Evolutionary conservation across 2,888 invertebrate species (phyloP), one percentile per base, ranked within the genome.

Genomic region (Petrophora chlorosata): DNA sequence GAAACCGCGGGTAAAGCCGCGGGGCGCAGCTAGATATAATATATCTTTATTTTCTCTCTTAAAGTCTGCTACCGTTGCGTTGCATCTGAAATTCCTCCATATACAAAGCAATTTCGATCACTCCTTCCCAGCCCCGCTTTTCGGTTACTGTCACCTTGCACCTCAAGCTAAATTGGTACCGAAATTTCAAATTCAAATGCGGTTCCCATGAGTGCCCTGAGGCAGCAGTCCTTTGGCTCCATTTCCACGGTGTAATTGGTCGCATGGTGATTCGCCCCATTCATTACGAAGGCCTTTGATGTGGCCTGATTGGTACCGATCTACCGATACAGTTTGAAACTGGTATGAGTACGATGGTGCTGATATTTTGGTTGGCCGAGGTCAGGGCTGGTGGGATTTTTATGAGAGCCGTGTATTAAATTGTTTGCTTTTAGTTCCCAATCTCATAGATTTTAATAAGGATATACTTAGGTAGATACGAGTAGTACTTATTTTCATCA

Each of bases 151-250:
- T 90, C 89, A 84, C 85, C 72, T 77, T 70, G 80, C 85, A 85
- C 85, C 85, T 82, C 80, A 54, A 84, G 81, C 79, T 82, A 88
- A 87, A 89, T 89, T 88, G 88, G 82, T 83, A 77, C 85, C 85
- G 65, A 85, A 85, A 87, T 87, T 88, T 78, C 82, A 82, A 88
- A 89, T 89, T 88, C 86, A 87, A 90, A 90, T 84, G 70, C 71
- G 53, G 78, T 80, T 80, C 85, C 86, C 82, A 76, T 70, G 75
- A 70, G 81, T 53, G 72, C 82, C 88, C 83, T 65, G 78, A 65
- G 83, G 90, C 85, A 70, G 45, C 60, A 57, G 63, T 70, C 77
- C 77, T 82, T 85, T 85, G 79, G 81, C 30, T 26, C 17, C 26
- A 33, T 42, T 46, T 46, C 30, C 42, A 78, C 79, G 73, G 71